Conservation (phyloP, 2,888 invertebrate species). For the Watsonalla binaria region DNA sequence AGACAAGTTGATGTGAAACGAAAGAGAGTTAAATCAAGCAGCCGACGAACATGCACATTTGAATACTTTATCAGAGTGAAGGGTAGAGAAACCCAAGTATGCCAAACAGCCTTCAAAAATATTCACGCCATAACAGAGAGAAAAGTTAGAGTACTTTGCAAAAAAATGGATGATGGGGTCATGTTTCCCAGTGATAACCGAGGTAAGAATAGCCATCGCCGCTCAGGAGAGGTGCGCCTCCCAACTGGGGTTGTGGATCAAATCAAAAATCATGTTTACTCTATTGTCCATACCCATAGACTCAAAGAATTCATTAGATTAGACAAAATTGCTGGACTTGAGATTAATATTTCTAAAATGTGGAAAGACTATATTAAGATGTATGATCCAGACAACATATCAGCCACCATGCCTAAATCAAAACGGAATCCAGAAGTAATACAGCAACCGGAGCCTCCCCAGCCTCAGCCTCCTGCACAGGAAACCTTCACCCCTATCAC, state of each 20-base stretch:
- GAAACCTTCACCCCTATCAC: constrained; percentile 55
- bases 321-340: constrained; percentile 75
- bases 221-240: constrained; percentile 72
- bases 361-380: constrained; percentile 78
- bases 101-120: constrained; percentile 78
- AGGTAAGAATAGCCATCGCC: constrained; percentile 74
- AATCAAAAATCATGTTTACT: constrained; percentile 76
- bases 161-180: constrained; percentile 79
- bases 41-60: constrained; percentile 76
- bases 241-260: constrained; percentile 69
- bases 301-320: constrained; percentile 74
- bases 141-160: constrained; percentile 77
- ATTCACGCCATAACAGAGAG: constrained; percentile 78
- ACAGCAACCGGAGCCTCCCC: constrained; percentile 34
- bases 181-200: constrained; percentile 79
- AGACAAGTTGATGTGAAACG: constrained; percentile 77
- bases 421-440: constrained; percentile 56
- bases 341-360: constrained; percentile 79
- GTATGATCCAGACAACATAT: constrained; percentile 74
- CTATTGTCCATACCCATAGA: constrained; percentile 73
- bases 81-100: constrained; percentile 77
- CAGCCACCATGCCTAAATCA: constrained; percentile 70
- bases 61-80: constrained; percentile 77
- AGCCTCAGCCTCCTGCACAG: constrained; percentile 38
- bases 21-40: constrained; percentile 75